Percentiles rank a stretch among this genome's conserved stretches.
These are phyloP conservation scores for Heloderma charlesbogerti DNA, from an alignment of 2,113 vertebrate species.

Conservation along the genomic window DNA sequence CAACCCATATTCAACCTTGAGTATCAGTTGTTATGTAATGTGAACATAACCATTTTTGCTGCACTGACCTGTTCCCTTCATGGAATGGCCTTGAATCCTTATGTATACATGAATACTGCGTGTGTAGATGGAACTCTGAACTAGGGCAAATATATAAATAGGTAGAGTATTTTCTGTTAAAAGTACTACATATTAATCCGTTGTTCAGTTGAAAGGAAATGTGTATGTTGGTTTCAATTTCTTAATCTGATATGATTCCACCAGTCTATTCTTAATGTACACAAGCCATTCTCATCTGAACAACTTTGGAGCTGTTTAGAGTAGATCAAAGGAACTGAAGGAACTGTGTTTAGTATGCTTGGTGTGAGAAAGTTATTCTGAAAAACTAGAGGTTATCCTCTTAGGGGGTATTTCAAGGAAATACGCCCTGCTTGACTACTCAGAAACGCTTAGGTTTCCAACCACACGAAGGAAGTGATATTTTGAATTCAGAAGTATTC, in stretches of 20 bases:
- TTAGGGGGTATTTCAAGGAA: not conserved
- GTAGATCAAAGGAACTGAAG: too few species aligned
- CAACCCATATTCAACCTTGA: too few species aligned
- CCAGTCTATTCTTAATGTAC: not conserved
- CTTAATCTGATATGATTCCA: not conserved
- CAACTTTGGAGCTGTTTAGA: not conserved
- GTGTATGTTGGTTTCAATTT: not conserved
- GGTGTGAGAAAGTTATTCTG: not conserved
- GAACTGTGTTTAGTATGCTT: not conserved
- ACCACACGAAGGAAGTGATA: conserved; percentile 36
- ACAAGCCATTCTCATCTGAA: not conserved
- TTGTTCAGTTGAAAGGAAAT: not conserved
- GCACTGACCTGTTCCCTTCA: not conserved
- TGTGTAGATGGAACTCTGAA: not conserved
- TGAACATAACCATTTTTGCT: not conserved
- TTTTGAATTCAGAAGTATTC: conserved; percentile 40
- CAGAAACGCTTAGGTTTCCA: not conserved
- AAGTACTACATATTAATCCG: not conserved
- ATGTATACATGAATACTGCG: not conserved
- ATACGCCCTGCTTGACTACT: conserved; percentile 12
- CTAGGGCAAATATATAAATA: not conserved
- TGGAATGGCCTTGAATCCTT: not conserved
- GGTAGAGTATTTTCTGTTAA: not conserved
- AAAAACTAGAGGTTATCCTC: conserved; percentile 29
- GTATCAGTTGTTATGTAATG: too few species aligned